Conservation (phyloP, 2,113 vertebrate species). For the Litocranius walleri region DNA sequence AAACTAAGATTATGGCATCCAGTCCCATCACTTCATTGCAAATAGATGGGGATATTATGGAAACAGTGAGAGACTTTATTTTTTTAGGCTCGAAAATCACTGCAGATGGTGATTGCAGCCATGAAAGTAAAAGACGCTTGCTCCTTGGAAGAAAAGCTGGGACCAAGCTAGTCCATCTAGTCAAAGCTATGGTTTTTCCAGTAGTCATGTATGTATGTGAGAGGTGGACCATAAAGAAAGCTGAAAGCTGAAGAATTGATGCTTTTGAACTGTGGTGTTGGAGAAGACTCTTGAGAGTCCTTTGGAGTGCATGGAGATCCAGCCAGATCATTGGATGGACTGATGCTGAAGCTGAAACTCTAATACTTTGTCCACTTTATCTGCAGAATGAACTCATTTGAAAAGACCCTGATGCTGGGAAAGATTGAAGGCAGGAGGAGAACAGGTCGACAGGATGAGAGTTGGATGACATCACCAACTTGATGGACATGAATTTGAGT, state of each 20-base stretch:
- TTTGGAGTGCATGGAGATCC: background rate
- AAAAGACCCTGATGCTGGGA: background rate
- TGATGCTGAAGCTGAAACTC: background rate
- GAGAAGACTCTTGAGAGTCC: background rate
- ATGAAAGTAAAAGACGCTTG: too few relatives aligned
- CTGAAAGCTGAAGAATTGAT: background rate
- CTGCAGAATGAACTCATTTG: background rate
- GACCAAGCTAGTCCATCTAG: background rate
- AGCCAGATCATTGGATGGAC: background rate
- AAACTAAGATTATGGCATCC: too few relatives aligned
- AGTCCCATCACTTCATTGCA: too few relatives aligned
- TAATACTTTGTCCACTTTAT: background rate
- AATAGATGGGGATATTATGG: too few relatives aligned
- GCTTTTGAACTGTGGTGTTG: background rate
- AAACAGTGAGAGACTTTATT: too few relatives aligned
- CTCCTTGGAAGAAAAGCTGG: too few relatives aligned
- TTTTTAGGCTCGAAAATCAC: too few relatives aligned
- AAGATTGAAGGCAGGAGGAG: background rate
- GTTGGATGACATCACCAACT: background rate
- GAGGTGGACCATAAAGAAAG: background rate
- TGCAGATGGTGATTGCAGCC: too few relatives aligned
- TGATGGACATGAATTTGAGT: background rate
- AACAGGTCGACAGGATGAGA: background rate
- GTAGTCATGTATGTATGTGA: background rate
- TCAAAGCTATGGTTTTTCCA: background rate